Conservation (phyloP, 2,797 vertebrate genomes). For the Nyctibius grandis region DNA sequence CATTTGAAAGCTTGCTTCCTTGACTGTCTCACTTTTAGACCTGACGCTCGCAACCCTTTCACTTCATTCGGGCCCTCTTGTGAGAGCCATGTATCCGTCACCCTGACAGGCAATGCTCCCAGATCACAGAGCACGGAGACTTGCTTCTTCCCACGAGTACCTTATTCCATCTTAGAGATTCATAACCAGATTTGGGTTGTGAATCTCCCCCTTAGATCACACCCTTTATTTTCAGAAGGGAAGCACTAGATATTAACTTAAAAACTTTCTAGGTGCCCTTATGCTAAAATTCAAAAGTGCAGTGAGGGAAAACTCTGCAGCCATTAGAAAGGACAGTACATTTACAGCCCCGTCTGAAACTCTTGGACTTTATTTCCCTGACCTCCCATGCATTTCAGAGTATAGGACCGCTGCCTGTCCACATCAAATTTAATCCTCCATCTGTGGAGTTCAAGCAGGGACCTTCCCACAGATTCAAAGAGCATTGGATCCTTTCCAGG, state of each 20-base stretch:
- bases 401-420: not conserved
- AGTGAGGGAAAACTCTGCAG: not conserved
- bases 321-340: not conserved
- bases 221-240: not conserved
- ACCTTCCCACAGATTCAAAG: not conserved
- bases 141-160: not conserved
- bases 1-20: not conserved
- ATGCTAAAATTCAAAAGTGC: not conserved
- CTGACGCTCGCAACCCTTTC: not conserved
- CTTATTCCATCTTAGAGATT: not conserved
- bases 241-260: not conserved
- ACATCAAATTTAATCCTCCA: not conserved
- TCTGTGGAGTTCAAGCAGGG: not conserved
- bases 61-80: accelerated
- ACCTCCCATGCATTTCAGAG: not conserved
- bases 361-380: not conserved
- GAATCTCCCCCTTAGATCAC: not conserved
- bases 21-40: not conserved
- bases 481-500: not conserved
- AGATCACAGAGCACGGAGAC: not conserved
- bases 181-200: not conserved
- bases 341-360: not conserved
- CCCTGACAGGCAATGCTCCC: not conserved
- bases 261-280: not conserved
- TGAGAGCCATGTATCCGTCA: not conserved